Evolutionary conservation across 2,888 invertebrate species (phyloP), one percentile per base, ranked within the genome.

Genomic region (Pogonocherus hispidulus): DNA sequence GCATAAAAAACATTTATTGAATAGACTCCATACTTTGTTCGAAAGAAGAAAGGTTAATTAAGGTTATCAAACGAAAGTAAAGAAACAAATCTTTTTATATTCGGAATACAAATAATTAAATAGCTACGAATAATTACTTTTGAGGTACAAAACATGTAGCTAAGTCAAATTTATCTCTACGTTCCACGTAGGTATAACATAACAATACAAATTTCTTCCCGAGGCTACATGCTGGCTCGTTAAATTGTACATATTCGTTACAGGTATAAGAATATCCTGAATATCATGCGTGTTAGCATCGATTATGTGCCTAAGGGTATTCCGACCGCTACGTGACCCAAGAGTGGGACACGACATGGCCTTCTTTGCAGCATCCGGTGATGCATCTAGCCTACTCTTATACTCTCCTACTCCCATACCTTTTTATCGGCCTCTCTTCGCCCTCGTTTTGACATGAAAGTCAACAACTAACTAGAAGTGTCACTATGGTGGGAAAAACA

Each of bases 301-400:
- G 49, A 54, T 20, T 51, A 37, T 55, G 19, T 22, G 73, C 76
- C 73, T 52, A 37, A 46, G 76, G 76, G 67, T 67, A 68, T 47
- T 37, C 56, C 54, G 37, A 72, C 76, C 76, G 76, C 74, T 76
- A 76, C 69, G 67, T 76, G 76, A 76, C 76, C 76, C 63, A 37
- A 73, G 76, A 76, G 74, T 74, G 70, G 74, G 71, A 74, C 71
- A 67, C 57, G 56, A 19, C 66, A 37, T 52, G 66, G 65, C 72
- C 72, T 62, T 62, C 62, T 62, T 62, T 46, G 14, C 62, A 51
- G 62, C 62, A 62, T 62, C 62, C 62, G 62, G 51, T 20, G 62
- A 51, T 51, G 62, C 62, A 62, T 62, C 62, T 51, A 20, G 60
- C 60, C 32, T 35, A 44, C 60, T 60, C 49, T 60, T 35, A 37